A percentile compares a stretch with the other conserved stretches of the same genome.
phyloP scores from a whole-genome alignment of 2,113 vertebrate genomes.

The Apteryx mantelli region DNA sequence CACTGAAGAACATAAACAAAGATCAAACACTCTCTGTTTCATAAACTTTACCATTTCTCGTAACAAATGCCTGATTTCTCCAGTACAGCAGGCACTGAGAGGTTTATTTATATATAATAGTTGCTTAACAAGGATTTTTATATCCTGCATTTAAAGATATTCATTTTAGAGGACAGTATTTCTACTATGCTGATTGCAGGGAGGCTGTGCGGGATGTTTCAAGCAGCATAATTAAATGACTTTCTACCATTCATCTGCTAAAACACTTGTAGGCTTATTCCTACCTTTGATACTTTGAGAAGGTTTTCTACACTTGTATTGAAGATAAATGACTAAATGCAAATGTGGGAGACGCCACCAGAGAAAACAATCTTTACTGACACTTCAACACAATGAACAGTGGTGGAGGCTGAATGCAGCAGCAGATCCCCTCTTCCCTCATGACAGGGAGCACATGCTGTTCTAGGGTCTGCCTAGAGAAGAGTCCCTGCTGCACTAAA shows the following conservation, averaged over 20 bases:
- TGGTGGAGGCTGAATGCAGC: neutral
- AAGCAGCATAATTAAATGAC: slow-evolving; percentile 3
- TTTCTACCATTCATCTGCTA: neutral
- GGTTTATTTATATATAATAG: neutral
- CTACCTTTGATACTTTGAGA: neutral
- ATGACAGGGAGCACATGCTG: too few species aligned
- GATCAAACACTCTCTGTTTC: neutral
- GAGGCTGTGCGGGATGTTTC: neutral
- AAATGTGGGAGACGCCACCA: neutral
- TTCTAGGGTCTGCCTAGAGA: rapidly evolving
- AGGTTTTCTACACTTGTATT: neutral
- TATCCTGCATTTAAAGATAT: neutral
- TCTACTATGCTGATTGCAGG: neutral
- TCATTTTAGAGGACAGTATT: slow-evolving; percentile 2
- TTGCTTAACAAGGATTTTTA: neutral
- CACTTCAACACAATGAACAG: neutral
- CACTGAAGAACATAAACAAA: neutral
- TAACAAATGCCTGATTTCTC: neutral
- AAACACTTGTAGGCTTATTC: neutral
- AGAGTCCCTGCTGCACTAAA: rapidly evolving
- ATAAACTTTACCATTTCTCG: neutral
- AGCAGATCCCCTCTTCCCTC: neutral
- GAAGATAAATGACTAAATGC: neutral
- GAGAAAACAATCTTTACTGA: neutral
- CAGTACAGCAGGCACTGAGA: neutral